Base-by-base conservation (phyloP, 2,113 vertebrate genomes). In the Lophius piscatorius region DNA sequence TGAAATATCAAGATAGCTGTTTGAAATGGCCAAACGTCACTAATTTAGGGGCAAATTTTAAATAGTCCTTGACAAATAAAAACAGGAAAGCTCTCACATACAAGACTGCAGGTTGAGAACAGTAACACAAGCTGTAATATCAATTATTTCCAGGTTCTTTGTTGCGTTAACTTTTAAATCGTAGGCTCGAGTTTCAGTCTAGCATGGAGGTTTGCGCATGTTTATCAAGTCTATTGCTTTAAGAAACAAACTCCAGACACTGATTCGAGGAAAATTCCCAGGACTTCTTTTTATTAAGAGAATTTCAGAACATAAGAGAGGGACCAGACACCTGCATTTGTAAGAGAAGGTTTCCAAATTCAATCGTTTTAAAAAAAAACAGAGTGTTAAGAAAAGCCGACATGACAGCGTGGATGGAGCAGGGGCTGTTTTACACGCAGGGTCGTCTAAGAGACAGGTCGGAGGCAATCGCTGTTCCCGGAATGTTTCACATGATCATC, bases 261-360 rank as follows among this genome's bases (percentile, higher is more conserved):
- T 10, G 42, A 69, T 87, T 87, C 81, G 91, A 91, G 91, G 91
- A 93, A 92, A 92, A 91, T 91, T 92, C 87, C 84, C 91, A 89
- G 87, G 78, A 91, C 90, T 91, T 87, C 64, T 86, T 89, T 92
- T 93, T 93, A 93, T 91, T 92, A 91, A 90, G 88, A 92, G 89
- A 91, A 89, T 91, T 92, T 89, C 88, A 91, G 88, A 92, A 92
- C 87, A 84, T 83, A 89, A 91, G 89, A 87, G 89, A 86, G 88
- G 85, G 88, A 87, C 85, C 83, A 81, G 86, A 91, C 88, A 89
- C 89, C 91, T 93, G 91, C 90, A 87, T 85, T 91, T 76, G 81
- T 90, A 79, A 89, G 83, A 85, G 82, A 85, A 85, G 78, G 76
- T 81, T 85, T 89, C 82, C 81, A 89, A 88, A 89, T 88, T 85